Percentiles rank a stretch among this genome's conserved stretches.
Evolutionary conservation across 1,140 invertebrate species (phyloP).

Genomic region (Mercenaria mercenaria): DNA sequence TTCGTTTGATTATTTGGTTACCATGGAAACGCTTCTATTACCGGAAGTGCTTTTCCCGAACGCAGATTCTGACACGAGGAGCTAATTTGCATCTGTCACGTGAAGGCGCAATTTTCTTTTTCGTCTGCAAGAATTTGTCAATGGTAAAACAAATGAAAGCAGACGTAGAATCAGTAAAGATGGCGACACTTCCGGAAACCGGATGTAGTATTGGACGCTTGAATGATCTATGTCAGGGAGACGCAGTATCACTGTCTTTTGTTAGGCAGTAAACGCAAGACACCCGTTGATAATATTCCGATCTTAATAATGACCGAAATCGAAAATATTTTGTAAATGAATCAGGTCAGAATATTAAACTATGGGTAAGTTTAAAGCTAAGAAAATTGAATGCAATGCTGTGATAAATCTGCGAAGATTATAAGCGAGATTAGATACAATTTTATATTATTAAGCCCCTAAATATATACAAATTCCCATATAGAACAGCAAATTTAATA

Average conservation of each 20-base stretch:
- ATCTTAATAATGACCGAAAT: neutral
- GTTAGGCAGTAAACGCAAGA: constrained; percentile 27
- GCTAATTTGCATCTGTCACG: constrained; percentile 64
- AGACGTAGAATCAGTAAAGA: constrained; percentile 54
- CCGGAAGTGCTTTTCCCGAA: constrained; percentile 66
- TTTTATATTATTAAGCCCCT: neutral
- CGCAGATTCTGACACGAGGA: constrained; percentile 61
- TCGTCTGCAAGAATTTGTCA: constrained; percentile 65
- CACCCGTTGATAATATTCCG: constrained; percentile 36
- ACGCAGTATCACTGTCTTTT: constrained; percentile 48
- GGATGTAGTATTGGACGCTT: constrained; percentile 64
- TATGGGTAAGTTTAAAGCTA: neutral
- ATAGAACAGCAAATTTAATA: neutral
- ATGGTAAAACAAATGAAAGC: constrained; percentile 63
- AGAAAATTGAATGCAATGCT: neutral
- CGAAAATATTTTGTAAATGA: constrained; percentile 9
- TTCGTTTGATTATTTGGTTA: constrained; percentile 59
- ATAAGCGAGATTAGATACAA: neutral
- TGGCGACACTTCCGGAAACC: constrained; percentile 52
- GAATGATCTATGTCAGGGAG: constrained; percentile 60
- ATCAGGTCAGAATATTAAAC: neutral
- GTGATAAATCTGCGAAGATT: neutral
- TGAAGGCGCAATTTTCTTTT: constrained; percentile 65
- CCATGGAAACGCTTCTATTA: constrained; percentile 55
- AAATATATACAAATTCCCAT: neutral